phyloP scores from a whole-genome alignment of 2,113 vertebrate species.

The Ranitomeya variabilis region DNA sequence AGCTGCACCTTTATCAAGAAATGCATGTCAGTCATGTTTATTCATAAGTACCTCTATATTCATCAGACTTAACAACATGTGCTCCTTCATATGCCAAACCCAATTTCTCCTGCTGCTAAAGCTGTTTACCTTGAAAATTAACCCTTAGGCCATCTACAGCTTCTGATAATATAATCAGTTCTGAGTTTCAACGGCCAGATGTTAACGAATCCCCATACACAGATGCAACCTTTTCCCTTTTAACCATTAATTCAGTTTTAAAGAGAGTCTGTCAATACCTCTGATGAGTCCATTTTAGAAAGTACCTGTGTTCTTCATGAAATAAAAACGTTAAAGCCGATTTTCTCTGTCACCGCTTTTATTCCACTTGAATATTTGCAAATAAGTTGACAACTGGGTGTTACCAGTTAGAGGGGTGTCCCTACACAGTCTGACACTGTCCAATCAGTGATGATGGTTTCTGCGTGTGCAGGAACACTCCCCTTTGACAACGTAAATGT shows the following conservation, averaged over 20 bases:
- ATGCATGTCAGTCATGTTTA: constrained; percentile 10
- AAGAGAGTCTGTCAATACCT: no score
- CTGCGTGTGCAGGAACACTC: no score
- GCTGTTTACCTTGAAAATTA: constrained; percentile 19
- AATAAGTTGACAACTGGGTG: no score
- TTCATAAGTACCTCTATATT: neutral
- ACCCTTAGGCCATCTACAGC: neutral
- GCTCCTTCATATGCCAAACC: neutral
- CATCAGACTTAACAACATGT: neutral
- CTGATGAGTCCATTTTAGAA: no score
- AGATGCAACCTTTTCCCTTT: neutral
- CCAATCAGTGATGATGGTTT: no score
- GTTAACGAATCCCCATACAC: neutral
- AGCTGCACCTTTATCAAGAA: neutral
- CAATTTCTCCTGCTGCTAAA: neutral
- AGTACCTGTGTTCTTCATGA: no score
- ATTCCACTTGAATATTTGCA: no score
- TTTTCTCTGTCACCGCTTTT: no score
- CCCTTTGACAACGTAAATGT: no score
- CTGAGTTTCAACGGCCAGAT: neutral
- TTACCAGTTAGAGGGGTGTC: no score
- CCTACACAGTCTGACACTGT: no score
- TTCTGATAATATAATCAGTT: constrained; percentile 21
- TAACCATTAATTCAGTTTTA: neutral
- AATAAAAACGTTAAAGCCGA: no score